phyloP scores from a whole-genome alignment of 2,113 vertebrate genomes.

The Channa maculata region DNA sequence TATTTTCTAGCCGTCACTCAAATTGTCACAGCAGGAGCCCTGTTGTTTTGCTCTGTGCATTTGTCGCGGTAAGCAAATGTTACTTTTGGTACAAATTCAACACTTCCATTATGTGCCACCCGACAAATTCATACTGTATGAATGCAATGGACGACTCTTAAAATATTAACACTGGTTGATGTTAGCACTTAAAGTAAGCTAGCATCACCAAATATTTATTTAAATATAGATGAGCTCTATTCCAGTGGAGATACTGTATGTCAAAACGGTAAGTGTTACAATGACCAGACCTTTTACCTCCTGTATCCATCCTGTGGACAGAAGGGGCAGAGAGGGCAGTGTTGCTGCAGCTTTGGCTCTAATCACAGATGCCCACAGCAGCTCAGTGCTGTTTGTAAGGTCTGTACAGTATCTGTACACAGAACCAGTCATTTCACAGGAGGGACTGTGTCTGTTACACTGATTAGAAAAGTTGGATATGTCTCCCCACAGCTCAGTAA shows the following conservation, averaged over 20 bases:
- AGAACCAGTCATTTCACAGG: constrained; percentile 23
- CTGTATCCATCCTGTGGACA: constrained; percentile 13
- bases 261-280: constrained; percentile 14
- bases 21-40: constrained; percentile 36
- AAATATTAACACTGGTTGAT: neutral
- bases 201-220: neutral
- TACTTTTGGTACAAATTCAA: constrained; percentile 28
- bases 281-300: neutral
- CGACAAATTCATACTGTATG: constrained; percentile 6
- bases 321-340: constrained; percentile 14
- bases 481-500: constrained; percentile 14
- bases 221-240: neutral
- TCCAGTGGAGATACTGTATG: neutral
- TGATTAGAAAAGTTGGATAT: constrained; percentile 13
- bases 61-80: constrained; percentile 30
- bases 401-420: constrained; percentile 13
- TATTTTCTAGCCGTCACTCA: constrained; percentile 57
- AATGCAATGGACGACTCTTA: neutral
- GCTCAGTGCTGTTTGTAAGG: constrained; percentile 28
- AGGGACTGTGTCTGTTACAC: constrained; percentile 10
- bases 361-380: constrained; percentile 24
- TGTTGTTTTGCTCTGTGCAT: constrained; percentile 43
- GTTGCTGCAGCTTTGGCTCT: constrained; percentile 18
- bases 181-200: neutral
- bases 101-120: neutral